Percentiles rank a stretch among this genome's conserved stretches.
phyloP scores from a whole-genome alignment of 2,888 invertebrate genomes.

The Mythimna vitellina region DNA sequence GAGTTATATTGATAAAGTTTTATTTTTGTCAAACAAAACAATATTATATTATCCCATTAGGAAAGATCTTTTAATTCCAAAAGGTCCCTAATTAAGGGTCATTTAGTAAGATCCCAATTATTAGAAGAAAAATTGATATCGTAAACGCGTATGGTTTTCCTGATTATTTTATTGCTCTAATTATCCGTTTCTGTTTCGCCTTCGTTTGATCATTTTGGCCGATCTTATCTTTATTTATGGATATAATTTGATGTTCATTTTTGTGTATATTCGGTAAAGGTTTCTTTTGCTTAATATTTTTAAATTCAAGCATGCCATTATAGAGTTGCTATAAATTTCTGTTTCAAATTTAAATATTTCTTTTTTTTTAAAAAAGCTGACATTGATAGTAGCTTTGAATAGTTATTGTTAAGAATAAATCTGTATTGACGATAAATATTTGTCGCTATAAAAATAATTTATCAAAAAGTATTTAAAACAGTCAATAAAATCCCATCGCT shows the following conservation, averaged over 20 bases:
- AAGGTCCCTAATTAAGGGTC: slow-evolving; percentile 44
- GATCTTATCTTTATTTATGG: slow-evolving; percentile 21
- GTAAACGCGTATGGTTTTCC: slow-evolving; percentile 31
- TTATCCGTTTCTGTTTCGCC: slow-evolving; percentile 40
- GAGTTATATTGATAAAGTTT: slow-evolving; percentile 10
- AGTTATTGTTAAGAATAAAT: not conserved
- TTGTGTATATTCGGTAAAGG: not conserved
- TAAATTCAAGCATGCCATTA: not conserved
- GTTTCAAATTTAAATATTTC: not conserved
- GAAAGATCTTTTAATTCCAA: slow-evolving; percentile 34
- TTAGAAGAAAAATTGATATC: slow-evolving; percentile 49
- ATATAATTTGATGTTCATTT: slow-evolving; percentile 23
- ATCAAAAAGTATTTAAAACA: slow-evolving; percentile 3
- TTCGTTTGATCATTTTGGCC: slow-evolving; percentile 31
- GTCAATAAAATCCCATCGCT: not conserved
- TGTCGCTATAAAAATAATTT: not conserved
- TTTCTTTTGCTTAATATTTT: not conserved
- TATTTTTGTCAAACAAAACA: slow-evolving; percentile 15
- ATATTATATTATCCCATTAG: slow-evolving; percentile 24
- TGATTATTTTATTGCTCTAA: slow-evolving; percentile 54
- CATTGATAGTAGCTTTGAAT: not conserved
- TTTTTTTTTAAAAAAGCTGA: not conserved
- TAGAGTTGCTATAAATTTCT: not conserved
- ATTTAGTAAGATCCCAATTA: slow-evolving; percentile 50
- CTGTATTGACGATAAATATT: not conserved